Percentiles rank a stretch among this genome's conserved stretches.
Evolutionary conservation across 1,140 invertebrate species (phyloP).

Genomic region (Ylistrum balloti): DNA sequence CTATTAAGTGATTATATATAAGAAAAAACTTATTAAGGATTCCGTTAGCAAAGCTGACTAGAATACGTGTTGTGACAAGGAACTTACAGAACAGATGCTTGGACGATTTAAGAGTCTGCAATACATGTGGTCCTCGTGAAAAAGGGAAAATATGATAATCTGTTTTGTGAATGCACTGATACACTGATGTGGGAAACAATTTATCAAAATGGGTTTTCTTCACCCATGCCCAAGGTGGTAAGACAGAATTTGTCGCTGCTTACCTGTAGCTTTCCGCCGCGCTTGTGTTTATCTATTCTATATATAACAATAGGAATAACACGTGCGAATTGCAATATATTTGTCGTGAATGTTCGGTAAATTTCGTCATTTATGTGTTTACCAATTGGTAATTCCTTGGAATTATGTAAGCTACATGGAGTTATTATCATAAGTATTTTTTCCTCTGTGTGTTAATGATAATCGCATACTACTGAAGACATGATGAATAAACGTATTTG

Average conservation of each 20-base stretch:
- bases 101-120: background rate
- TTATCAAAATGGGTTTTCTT: background rate
- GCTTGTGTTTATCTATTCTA: too few species aligned
- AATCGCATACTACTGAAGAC: too few species aligned
- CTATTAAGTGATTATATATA: background rate
- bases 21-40: background rate
- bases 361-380: background rate
- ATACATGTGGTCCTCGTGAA: constrained; percentile 17
- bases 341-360: background rate
- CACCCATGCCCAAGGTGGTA: background rate
- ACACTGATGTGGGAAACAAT: background rate
- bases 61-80: background rate
- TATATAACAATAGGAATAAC: background rate
- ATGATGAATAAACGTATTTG: too few species aligned
- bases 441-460: too few species aligned
- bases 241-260: background rate
- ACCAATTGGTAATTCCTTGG: background rate
- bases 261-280: background rate
- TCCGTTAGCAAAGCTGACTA: background rate
- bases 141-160: background rate
- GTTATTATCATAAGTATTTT: too few species aligned
- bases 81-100: background rate
- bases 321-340: background rate
- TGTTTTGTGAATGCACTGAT: background rate
- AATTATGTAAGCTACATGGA: too few species aligned